A percentile compares a stretch with the other conserved stretches of the same genome.
phyloP scores from a whole-genome alignment of 2,888 invertebrate species.

The Callosobruchus maculatus region DNA sequence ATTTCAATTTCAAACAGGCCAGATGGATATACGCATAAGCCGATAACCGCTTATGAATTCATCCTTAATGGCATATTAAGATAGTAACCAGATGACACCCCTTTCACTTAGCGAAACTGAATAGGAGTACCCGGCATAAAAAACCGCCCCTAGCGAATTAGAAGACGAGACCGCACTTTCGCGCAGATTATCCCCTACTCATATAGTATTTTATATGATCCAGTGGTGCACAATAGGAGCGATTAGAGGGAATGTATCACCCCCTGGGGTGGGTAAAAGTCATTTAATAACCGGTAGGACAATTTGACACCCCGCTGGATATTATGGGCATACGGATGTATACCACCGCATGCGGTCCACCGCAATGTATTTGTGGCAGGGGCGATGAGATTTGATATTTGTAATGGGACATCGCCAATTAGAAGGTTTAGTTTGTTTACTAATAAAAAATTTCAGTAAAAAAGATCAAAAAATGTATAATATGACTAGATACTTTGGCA shows the following conservation, averaged over 20 bases:
- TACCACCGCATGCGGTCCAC: not conserved
- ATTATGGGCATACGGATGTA: not conserved
- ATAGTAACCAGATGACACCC: not conserved
- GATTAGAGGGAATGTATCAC: not conserved
- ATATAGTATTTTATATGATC: not conserved
- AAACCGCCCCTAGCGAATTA: not conserved
- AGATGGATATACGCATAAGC: not conserved
- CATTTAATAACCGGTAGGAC: slow-evolving; percentile 24
- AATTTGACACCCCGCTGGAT: slow-evolving; percentile 24
- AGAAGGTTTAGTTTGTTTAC: too few relatives aligned
- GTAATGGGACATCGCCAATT: not conserved
- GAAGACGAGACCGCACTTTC: not conserved
- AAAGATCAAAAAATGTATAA: too few relatives aligned
- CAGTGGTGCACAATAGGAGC: not conserved
- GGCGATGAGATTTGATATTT: not conserved
- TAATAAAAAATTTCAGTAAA: too few relatives aligned
- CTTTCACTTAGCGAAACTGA: not conserved
- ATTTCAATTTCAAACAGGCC: too few relatives aligned
- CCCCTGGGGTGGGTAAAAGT: slow-evolving; percentile 13
- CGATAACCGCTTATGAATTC: not conserved
- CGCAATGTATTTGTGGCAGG: not conserved
- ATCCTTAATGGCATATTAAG: not conserved
- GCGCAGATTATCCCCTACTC: not conserved
- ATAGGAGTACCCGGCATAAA: not conserved
- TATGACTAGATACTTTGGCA: too few relatives aligned